A percentile compares a stretch with the other conserved stretches of the same genome.
These are phyloP conservation scores for Sycophaga agraensis DNA, from an alignment of 1,140 invertebrate genomes.

Conservation along the genomic window DNA sequence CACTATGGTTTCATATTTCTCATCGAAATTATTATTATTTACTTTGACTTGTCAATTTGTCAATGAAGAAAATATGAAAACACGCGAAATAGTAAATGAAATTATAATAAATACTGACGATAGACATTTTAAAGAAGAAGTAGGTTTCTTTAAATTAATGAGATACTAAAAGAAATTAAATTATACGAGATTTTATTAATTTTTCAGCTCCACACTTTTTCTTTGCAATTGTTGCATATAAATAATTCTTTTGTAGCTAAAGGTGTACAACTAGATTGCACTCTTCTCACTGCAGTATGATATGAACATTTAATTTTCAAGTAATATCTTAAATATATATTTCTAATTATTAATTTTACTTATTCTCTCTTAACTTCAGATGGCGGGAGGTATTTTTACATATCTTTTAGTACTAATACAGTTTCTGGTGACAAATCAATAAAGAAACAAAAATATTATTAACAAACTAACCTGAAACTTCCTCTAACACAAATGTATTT, in stretches of 20 bases:
- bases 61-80: slow-evolving; percentile 36
- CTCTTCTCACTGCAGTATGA: slow-evolving; percentile 37
- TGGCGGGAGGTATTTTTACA: slow-evolving; percentile 37
- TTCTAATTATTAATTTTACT: neutral
- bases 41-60: slow-evolving; percentile 44
- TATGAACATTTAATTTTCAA: neutral
- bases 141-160: slow-evolving; percentile 26
- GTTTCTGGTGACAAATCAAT: slow-evolving; percentile 31
- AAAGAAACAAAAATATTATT: no score
- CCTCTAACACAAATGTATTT: no score
- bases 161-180: neutral
- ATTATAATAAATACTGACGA: slow-evolving; percentile 38
- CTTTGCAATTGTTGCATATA: slow-evolving; percentile 43
- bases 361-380: slow-evolving; percentile 30
- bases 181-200: neutral
- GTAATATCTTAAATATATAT: no score
- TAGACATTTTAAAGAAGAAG: slow-evolving; percentile 45
- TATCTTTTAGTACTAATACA: slow-evolving; percentile 45
- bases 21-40: slow-evolving; percentile 38
- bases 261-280: slow-evolving; percentile 35
- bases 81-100: slow-evolving; percentile 42
- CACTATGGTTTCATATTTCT: slow-evolving; percentile 36
- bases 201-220: slow-evolving; percentile 43
- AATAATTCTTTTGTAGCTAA: slow-evolving; percentile 40
- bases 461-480: no score